Percentiles rank a stretch among this genome's conserved stretches.
These are phyloP conservation scores for Lophura nycthemera DNA, from an alignment of 2,113 vertebrate genomes.

Conservation along the genomic window DNA sequence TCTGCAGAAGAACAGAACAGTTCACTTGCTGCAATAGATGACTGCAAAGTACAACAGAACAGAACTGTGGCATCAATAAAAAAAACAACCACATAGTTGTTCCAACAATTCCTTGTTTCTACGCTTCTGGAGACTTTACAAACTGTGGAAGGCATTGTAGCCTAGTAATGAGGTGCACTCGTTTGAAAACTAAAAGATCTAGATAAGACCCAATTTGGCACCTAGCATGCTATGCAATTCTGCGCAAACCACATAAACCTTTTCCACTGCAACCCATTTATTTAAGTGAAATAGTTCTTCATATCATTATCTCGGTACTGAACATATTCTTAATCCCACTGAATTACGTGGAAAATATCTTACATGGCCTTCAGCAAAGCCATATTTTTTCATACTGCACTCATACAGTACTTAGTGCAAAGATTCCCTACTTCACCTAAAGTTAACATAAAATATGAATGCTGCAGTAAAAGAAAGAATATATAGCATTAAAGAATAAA, in stretches of 20 bases:
- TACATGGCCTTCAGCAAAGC: neutral
- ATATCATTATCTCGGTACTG: neutral
- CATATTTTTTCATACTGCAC: neutral
- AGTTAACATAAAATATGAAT: neutral
- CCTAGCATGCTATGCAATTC: accelerated
- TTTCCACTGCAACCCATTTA: neutral
- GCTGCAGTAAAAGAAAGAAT: neutral
- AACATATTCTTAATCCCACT: neutral
- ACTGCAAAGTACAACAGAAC: neutral
- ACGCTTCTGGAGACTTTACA: neutral
- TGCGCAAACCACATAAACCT: neutral
- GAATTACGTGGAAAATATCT: neutral
- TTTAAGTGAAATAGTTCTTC: neutral
- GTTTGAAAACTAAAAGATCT: neutral
- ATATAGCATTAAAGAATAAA: neutral
- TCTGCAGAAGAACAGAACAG: neutral
- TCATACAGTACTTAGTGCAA: neutral
- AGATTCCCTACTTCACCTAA: neutral
- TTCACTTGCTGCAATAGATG: neutral
- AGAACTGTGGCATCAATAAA: neutral
- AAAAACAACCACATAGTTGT: neutral
- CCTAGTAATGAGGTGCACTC: neutral
- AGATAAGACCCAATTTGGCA: neutral
- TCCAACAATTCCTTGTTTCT: neutral
- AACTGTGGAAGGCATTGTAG: neutral